Base-by-base conservation (phyloP, 2,888 invertebrate genomes). In the Lepidocyrtinus sp. region DNA sequence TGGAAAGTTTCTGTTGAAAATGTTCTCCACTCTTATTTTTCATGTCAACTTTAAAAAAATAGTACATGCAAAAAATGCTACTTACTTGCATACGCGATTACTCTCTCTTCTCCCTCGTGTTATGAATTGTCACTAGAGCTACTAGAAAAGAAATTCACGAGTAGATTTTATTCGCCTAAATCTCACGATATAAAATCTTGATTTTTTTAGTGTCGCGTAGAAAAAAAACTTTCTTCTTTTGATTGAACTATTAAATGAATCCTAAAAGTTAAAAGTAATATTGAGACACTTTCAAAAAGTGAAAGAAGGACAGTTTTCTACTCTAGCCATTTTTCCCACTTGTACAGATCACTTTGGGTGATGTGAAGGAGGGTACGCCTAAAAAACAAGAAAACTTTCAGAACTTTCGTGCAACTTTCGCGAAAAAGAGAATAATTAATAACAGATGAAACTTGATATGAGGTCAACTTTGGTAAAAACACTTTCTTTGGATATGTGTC, bases 151-250 rank as follows among this genome's bases (percentile, higher is more conserved):
- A 75, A 75, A 75, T 80, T 79, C 75, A 65, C 17, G 17, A 36
- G 36, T 50, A 50, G 12, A 36, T 36, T 70, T 80, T 80, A 74
- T 71, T 80, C 75, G 71, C 80, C 80, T 80, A 79, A 80, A 75
- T 80, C 69, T 80, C 67, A 64, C 24, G 74, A 74, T 74, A 74
- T 69, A 74, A 79, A 79, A 79, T 79, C 79, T 74, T 79, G 79
- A 79, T 73, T 79, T 79, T 79, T 70, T 36, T 50, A 68, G 63
- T 74, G 77, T 73, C 78, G 75, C 80, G 15, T 50, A 17, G 17
- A 50, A 2, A 50, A 50, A 50, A 50, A 50, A 75, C 80, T 75
- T 75, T 80, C 75, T 80, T 75, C 80, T 80, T 63, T 73, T 70
- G 46, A 75, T 50, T 50, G 50, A 70, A 59, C 64, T 61, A 22